These are phyloP conservation scores for Brachypterus glaber DNA, from an alignment of 2,888 invertebrate genomes.

Conservation along the genomic window DNA sequence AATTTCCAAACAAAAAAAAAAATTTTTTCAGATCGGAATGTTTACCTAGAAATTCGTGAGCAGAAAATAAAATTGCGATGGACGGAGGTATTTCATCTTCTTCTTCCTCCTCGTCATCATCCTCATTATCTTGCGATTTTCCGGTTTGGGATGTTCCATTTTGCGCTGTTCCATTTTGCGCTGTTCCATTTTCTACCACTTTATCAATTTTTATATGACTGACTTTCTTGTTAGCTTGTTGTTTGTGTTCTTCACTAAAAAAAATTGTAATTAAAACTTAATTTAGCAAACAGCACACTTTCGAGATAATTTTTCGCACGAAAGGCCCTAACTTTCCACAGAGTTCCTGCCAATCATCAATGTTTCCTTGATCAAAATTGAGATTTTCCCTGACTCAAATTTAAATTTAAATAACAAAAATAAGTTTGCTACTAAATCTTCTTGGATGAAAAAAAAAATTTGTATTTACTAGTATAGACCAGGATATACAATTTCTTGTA, in stretches of 20 bases:
- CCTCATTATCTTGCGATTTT: constrained; percentile 15
- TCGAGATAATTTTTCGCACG: too few species aligned
- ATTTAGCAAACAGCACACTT: too few species aligned
- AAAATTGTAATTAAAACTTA: constrained; percentile 11
- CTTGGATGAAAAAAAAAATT: too few species aligned
- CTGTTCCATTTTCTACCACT: constrained; percentile 2
- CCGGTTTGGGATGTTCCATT: constrained; percentile 21
- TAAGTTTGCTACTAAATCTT: too few species aligned
- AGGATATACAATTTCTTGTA: too few species aligned
- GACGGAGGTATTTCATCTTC: constrained; percentile 58
- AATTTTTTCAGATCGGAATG: constrained; percentile 26
- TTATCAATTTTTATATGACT: constrained; percentile 32
- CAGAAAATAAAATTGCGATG: constrained; percentile 67
- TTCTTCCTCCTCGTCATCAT: constrained; percentile 41
- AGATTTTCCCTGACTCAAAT: too few species aligned
- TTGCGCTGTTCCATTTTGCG: constrained; percentile 16
- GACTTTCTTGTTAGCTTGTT: constrained; percentile 45
- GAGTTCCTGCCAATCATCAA: too few species aligned
- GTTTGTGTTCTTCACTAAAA: constrained; percentile 57
- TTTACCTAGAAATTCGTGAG: constrained; percentile 73
- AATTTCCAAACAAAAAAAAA: constrained; percentile 3
- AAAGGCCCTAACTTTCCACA: too few species aligned
- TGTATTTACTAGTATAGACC: too few species aligned
- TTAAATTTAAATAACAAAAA: too few species aligned
- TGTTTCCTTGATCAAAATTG: too few species aligned